Conservation (phyloP, 2,888 invertebrate species). For the Agriopis marginaria region DNA sequence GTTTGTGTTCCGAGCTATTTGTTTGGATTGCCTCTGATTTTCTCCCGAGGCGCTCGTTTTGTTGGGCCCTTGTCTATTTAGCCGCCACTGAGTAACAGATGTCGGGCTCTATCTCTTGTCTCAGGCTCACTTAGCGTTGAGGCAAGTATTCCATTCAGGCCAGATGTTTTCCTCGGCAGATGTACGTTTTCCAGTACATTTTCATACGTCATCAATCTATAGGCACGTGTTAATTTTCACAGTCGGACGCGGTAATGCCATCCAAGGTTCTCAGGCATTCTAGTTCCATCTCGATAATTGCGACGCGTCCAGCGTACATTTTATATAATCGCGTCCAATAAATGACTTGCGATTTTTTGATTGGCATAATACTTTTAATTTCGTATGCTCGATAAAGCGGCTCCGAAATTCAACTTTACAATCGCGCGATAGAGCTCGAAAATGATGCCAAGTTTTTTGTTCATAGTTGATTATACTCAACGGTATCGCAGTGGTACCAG, state of each 20-base stretch:
- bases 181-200: slow-evolving; percentile 36
- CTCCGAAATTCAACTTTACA: slow-evolving; percentile 26
- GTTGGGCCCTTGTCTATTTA: slow-evolving; percentile 31
- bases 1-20: slow-evolving; percentile 29
- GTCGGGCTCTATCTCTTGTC: slow-evolving; percentile 29
- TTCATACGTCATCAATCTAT: slow-evolving; percentile 49
- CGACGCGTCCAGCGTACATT: slow-evolving; percentile 15
- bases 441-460: slow-evolving; percentile 24
- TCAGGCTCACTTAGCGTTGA: slow-evolving; percentile 23
- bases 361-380: slow-evolving; percentile 37
- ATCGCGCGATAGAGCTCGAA: slow-evolving; percentile 16
- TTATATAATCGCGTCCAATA: slow-evolving; percentile 34
- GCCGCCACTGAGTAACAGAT: slow-evolving; percentile 33
- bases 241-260: slow-evolving; percentile 60
- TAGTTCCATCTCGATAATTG: slow-evolving; percentile 25
- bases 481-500: slow-evolving; percentile 27
- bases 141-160: slow-evolving; percentile 18
- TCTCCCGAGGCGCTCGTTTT: slow-evolving; percentile 37
- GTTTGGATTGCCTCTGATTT: slow-evolving; percentile 40
- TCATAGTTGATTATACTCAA: slow-evolving; percentile 17
- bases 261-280: slow-evolving; percentile 56
- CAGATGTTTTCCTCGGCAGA: slow-evolving; percentile 35
- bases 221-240: slow-evolving; percentile 68
- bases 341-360: slow-evolving; percentile 34
- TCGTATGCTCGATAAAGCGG: slow-evolving; percentile 32